phyloP scores from a whole-genome alignment of 2,797 vertebrate genomes.

The Bradypus variegatus region DNA sequence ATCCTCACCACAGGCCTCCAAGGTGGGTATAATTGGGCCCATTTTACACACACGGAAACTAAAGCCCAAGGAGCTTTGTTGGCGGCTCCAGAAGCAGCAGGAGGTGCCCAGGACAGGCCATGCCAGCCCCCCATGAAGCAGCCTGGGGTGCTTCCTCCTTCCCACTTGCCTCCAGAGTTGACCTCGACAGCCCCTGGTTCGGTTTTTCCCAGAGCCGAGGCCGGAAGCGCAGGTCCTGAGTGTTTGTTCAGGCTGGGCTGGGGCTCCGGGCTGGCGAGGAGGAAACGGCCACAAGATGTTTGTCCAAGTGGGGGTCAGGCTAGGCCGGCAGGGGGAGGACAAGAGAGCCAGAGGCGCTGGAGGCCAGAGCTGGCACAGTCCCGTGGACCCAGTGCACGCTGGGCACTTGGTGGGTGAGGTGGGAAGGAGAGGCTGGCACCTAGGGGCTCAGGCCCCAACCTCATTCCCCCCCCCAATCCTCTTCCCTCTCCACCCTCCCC shows the following conservation, averaged over 20 bases:
- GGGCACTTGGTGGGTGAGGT: neutral
- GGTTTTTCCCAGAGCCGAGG: conserved; percentile 48
- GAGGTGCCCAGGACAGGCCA: neutral
- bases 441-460: neutral
- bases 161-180: neutral
- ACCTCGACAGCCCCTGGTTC: conserved; percentile 15
- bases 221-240: conserved; percentile 42
- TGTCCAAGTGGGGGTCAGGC: conserved; percentile 46
- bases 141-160: neutral
- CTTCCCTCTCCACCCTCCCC: neutral
- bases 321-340: neutral
- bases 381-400: neutral
- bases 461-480: too few species aligned
- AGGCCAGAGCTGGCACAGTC: conserved; percentile 1
- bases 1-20: neutral
- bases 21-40: neutral
- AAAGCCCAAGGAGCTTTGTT: neutral
- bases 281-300: conserved; percentile 60
- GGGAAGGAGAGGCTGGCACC: neutral
- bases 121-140: neutral
- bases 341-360: neutral
- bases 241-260: conserved; percentile 59
- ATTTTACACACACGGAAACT: neutral
- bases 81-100: neutral
- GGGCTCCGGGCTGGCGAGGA: conserved; percentile 54